These are phyloP conservation scores for Caenorhabditis sinica DNA, from an alignment of 2,888 invertebrate species.

Conservation along the genomic window DNA sequence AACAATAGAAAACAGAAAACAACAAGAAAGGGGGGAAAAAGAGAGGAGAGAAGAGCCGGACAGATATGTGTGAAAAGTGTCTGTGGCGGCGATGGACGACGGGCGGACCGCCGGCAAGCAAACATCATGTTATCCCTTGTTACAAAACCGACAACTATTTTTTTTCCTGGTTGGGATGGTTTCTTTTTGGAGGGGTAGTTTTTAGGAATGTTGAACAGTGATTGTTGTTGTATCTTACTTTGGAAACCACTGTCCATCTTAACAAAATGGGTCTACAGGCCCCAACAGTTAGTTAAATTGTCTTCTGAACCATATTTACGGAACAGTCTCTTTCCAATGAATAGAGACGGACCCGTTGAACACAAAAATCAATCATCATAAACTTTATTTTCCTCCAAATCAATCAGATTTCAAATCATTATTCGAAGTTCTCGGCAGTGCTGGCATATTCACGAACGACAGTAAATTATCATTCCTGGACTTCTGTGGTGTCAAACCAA, in stretches of 20 bases:
- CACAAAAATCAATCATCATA: no score
- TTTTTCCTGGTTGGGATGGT: slow-evolving; percentile 1
- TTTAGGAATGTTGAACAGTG: no score
- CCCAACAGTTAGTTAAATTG: no score
- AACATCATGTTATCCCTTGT: slow-evolving; percentile 41
- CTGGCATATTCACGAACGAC: slow-evolving; percentile 37
- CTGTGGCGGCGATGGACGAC: slow-evolving; percentile 12
- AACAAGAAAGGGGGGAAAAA: slow-evolving; percentile 1
- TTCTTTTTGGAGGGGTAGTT: neutral
- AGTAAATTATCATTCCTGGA: slow-evolving; percentile 35
- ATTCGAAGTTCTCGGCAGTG: slow-evolving; percentile 7
- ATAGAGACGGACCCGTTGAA: no score
- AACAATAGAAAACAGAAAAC: slow-evolving; percentile 45
- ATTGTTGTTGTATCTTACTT: no score
- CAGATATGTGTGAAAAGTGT: slow-evolving; percentile 43
- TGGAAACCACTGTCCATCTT: no score
- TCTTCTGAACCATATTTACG: no score
- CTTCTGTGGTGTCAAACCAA: neutral
- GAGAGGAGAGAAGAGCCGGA: slow-evolving; percentile 19
- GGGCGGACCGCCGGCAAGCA: slow-evolving; percentile 14
- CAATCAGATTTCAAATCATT: slow-evolving; percentile 18
- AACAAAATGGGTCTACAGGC: no score
- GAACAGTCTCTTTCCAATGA: no score
- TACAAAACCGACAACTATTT: slow-evolving; percentile 22
- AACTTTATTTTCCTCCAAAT: neutral